phyloP scores from a whole-genome alignment of 2,797 vertebrate species.

The Sternotherus odoratus region DNA sequence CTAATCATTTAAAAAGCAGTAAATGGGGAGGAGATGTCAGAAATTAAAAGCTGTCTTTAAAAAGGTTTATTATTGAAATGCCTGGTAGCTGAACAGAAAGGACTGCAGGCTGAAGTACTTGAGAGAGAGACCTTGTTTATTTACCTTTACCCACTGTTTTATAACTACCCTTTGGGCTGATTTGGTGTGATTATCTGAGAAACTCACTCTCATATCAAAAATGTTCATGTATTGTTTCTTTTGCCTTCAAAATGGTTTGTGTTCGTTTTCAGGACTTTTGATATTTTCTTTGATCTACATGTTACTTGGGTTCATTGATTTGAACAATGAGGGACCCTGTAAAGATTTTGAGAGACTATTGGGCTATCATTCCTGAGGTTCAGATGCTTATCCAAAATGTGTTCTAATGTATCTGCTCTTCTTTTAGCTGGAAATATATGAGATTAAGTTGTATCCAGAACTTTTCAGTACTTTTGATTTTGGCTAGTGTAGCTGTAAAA shows the following conservation, averaged over 20 bases:
- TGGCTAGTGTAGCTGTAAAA: rapidly evolving
- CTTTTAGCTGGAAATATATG: neutral
- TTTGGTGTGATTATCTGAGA: neutral
- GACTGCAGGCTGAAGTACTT: neutral
- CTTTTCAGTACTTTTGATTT: neutral
- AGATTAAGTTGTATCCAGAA: neutral
- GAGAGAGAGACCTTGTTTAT: neutral
- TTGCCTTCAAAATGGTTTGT: neutral
- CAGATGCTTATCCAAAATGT: neutral
- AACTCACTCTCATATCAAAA: neutral
- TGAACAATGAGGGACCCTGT: neutral
- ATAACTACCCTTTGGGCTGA: neutral
- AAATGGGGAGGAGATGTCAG: neutral
- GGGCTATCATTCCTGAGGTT: neutral
- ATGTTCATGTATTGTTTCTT: neutral
- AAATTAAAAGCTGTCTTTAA: rapidly evolving
- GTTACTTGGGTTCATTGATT: neutral
- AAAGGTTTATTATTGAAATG: neutral
- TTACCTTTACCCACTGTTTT: neutral
- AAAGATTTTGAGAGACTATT: neutral
- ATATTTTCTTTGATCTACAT: neutral
- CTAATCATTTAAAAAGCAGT: neutral
- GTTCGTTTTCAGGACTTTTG: neutral
- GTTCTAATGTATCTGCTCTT: neutral
- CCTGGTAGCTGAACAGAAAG: neutral